Evolutionary conservation across 2,113 vertebrate genomes (phyloP), one percentile per base, ranked within the genome.

Genomic region (Colius striatus): DNA sequence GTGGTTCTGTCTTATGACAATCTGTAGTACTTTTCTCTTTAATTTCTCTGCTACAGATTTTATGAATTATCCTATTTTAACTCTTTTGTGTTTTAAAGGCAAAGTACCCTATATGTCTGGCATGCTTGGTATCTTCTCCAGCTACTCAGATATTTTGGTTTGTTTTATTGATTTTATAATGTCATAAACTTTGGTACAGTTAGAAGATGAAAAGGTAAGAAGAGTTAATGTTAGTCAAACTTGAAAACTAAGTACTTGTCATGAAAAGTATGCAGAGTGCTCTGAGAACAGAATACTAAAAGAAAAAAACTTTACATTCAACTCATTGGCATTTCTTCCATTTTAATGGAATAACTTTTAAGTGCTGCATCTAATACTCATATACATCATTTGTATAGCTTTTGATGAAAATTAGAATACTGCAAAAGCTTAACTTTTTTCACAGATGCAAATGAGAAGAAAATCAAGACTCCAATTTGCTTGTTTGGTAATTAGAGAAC

Each of bases 1-100:
- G 74, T 91, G 81, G 62, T 85, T 95, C 65, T 91, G 71, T 27
- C 66, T 94, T 68, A 58, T 72, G 78, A 81, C 74, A 82, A 66
- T 89, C 41, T 45, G 8, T 72, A 87, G 71, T 89, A 73, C 58
- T 89, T 95, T 60, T 55, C 65, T 88, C 55, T 94, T 92, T 92
- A 89, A 84, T 92, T 95, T 89, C 73, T 84, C 23, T 84, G 30
- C 67, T 58, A 34, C 41, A 47, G 41, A 51, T 95, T 92, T 89
- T 89, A 70, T 77, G 58, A 89, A 87, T 95, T 91, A 72, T 68
- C 57, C 72, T 84, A 85, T 91, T 87, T 62, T 23, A 89, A 54
- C 15, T 4, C 6, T 73, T 87, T 51, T 0, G 9, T 76, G 41
- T 94, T 91, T 87, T 73, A 85, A 85, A 87, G 71, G 30, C 25